A percentile compares a stretch with the other conserved stretches of the same genome.
phyloP scores from a whole-genome alignment of 2,797 vertebrate genomes.

The Nyctalus aviator region DNA sequence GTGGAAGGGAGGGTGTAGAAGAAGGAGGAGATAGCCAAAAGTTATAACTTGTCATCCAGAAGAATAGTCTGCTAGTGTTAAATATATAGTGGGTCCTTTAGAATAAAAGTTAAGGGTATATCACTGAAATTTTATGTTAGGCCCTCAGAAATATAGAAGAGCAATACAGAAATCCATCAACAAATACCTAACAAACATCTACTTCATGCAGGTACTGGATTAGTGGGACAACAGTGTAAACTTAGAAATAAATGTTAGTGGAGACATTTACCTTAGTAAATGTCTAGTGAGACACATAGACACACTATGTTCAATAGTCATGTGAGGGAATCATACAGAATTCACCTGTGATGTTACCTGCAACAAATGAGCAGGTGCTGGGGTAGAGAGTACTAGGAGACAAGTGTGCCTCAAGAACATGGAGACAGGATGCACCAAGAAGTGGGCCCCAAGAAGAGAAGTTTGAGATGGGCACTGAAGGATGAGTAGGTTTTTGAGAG shows the following conservation, averaged over 20 bases:
- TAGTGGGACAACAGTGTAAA: neutral
- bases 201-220: neutral
- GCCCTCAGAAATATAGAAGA: neutral
- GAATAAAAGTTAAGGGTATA: slow-evolving; percentile 16
- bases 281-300: neutral
- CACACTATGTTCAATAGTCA: neutral
- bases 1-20: neutral
- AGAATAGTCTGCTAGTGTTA: neutral
- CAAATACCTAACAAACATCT: neutral
- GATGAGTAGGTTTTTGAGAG: neutral
- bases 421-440: neutral
- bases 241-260: slow-evolving; percentile 3
- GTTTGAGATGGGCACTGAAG: neutral
- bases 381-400: neutral
- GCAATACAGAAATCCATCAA: neutral
- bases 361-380: neutral
- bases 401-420: fast-evolving
- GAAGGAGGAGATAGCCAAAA: neutral
- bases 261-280: neutral
- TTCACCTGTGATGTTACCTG: neutral
- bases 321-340: neutral
- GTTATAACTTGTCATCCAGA: neutral
- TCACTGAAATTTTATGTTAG: neutral
- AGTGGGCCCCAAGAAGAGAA: neutral
- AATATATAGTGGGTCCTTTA: neutral